A percentile compares a stretch with the other conserved stretches of the same genome.
These are phyloP conservation scores for Zele albiditarsus DNA, from an alignment of 2,888 invertebrate genomes.

Conservation along the genomic window DNA sequence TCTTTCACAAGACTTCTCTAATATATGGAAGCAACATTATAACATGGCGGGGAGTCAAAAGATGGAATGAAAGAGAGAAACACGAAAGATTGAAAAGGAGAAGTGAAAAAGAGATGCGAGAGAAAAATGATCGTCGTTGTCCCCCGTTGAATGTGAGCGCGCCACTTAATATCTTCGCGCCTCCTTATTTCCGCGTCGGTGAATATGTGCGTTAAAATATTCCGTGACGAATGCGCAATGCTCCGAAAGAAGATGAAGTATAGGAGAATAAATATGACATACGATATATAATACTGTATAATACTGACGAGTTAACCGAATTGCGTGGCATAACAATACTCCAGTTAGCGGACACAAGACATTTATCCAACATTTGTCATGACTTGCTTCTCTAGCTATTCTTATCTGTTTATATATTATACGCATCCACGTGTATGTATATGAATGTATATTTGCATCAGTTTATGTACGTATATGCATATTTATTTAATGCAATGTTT, in stretches of 20 bases:
- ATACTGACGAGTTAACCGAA: slow-evolving; percentile 17
- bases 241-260: background rate
- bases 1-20: too few species aligned
- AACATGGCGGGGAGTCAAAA: background rate
- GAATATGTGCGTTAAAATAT: slow-evolving; percentile 41
- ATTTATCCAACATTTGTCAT: slow-evolving; percentile 35
- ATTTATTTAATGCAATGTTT: too few species aligned
- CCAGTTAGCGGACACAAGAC: slow-evolving; percentile 40
- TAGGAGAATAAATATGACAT: slow-evolving; percentile 4
- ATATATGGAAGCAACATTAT: too few species aligned
- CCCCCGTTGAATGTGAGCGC: slow-evolving; percentile 26
- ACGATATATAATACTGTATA: slow-evolving; percentile 12
- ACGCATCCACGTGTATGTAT: background rate
- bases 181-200: slow-evolving; percentile 45
- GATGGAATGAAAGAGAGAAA: slow-evolving; percentile 1
- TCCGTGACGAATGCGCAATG: slow-evolving; percentile 41
- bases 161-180: slow-evolving; percentile 48
- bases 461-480: background rate
- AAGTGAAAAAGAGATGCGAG: background rate
- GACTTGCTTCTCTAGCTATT: slow-evolving; percentile 17
- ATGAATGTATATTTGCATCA: background rate
- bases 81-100: background rate
- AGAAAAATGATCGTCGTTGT: background rate
- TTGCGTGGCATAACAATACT: slow-evolving; percentile 44
- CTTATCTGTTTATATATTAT: slow-evolving; percentile 13